Evolutionary conservation across 2,797 vertebrate genomes (phyloP).

Genomic region (Pelochelys cantorii): DNA sequence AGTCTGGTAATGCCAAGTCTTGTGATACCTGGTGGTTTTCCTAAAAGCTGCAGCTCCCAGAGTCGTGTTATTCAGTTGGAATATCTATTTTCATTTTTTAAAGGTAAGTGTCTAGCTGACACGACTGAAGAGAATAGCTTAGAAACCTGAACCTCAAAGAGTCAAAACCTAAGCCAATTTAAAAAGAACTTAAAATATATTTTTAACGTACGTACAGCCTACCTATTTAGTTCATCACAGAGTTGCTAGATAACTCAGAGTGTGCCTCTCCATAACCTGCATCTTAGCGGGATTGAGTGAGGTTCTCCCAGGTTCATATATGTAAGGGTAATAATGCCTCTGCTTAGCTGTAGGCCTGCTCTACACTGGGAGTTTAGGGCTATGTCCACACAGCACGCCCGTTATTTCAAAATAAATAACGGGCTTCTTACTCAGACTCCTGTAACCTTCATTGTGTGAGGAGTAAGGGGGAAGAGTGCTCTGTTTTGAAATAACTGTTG

Average conservation of each 20-base stretch:
- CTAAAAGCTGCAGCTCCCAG: not conserved
- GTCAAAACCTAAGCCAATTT: not conserved
- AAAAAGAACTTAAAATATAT: not conserved
- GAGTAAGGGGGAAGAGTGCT: no score
- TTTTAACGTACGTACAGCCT: no score
- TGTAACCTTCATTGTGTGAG: no score
- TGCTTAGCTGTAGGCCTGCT: not conserved
- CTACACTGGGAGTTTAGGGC: no score
- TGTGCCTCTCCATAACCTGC: rapidly evolving
- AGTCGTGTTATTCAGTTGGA: not conserved
- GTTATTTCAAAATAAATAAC: no score
- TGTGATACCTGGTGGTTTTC: conserved; percentile 21
- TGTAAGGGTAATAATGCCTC: not conserved
- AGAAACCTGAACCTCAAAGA: not conserved
- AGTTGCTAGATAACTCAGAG: not conserved
- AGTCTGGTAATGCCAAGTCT: conserved; percentile 24
- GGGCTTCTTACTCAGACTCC: no score
- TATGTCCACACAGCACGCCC: no score
- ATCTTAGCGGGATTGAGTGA: not conserved
- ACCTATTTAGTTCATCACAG: not conserved
- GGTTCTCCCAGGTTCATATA: not conserved
- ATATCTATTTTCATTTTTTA: not conserved
- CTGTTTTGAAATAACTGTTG: no score
- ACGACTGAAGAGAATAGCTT: not conserved
- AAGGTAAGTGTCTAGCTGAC: not conserved